Evolutionary conservation across 2,113 vertebrate species (phyloP), one percentile per base, ranked within the genome.

Genomic region (Cheirogaleus medius): DNA sequence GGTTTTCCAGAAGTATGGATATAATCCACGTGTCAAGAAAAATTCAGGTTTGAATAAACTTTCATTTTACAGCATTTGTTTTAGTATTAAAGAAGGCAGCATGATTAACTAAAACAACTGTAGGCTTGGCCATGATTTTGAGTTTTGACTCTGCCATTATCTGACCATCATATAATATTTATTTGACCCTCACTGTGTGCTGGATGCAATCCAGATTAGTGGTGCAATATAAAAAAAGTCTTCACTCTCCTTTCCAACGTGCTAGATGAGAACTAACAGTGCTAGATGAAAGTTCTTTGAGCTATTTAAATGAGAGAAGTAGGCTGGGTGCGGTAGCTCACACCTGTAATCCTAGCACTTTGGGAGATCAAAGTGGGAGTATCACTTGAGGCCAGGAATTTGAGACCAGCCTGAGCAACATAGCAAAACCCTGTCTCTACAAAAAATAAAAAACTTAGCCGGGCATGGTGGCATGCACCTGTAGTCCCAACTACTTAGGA

Each of bases 1-100:
- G 54, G 97, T 99, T 78, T 99, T 99, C 97, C 98, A 99, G 97
- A 99, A 99, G 66, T 99, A 99, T 18, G 99, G 99, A 64, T 99
- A 99, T 97, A 98, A 98, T 96, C 97, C 98, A 96, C 94, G 0
- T 69, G 95, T 58, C 81, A 87, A 98, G 74, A 97, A 95, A 47
- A 87, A 96, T 68, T 37, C 97, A 98, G 98, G 99, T 99, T 92
- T 93, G 97, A 21, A 68, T 86, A 54, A 54, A 74, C 29, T 85
- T 97, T 73, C 5, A 60, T 86, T 87, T 93, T 80, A 27, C 37
- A 52, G 18, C 13, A 34, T 81, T 66, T 90, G 63, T 58, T 85
- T 91, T 52, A 58, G 15, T 52, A 12, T 90, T 81, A 58, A n/a
- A 84, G 49, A 56, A 76, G 69, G 29, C 78, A 71, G 10, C 34